Evolutionary conservation across 2,113 vertebrate species (phyloP).

Genomic region (Ancistrus triradiatus): DNA sequence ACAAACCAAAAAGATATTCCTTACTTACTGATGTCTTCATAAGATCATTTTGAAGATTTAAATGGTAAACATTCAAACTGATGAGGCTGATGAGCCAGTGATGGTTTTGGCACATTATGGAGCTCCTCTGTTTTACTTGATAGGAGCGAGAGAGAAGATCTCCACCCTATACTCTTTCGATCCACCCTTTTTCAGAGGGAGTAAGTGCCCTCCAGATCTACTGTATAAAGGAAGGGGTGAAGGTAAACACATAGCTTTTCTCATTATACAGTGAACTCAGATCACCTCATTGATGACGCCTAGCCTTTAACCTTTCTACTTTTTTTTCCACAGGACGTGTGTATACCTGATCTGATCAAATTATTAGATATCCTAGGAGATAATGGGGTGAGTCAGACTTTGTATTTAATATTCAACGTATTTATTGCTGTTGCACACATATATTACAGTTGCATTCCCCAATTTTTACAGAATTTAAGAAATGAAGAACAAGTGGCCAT

Average conservation of each 20-base stretch:
- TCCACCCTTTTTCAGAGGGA: slow-evolving; percentile 96
- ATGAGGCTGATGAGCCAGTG: too few species aligned
- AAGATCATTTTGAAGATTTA: too few species aligned
- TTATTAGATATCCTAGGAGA: slow-evolving; percentile 95
- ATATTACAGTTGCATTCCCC: neutral
- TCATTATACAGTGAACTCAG: neutral
- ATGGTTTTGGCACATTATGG: too few species aligned
- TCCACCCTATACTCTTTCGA: slow-evolving; percentile 92
- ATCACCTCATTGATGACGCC: neutral
- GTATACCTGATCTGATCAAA: slow-evolving; percentile 97
- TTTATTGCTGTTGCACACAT: too few species aligned
- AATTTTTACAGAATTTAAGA: slow-evolving; percentile 81
- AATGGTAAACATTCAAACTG: too few species aligned
- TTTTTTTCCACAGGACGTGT: slow-evolving; percentile 79
- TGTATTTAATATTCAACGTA: too few species aligned
- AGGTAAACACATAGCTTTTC: slow-evolving; percentile 67
- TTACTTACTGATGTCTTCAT: too few species aligned
- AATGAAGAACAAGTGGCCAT: slow-evolving; percentile 99
- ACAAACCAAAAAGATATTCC: too few species aligned
- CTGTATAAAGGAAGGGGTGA: slow-evolving; percentile 98
- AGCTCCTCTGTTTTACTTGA: too few species aligned
- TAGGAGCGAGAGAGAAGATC: slow-evolving; percentile 95
- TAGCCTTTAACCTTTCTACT: neutral
- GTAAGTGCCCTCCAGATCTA: slow-evolving; percentile 98
- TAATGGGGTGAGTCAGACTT: slow-evolving; percentile 81